phyloP scores from a whole-genome alignment of 2,888 invertebrate species.

The Troglohyphantes excavatus region DNA sequence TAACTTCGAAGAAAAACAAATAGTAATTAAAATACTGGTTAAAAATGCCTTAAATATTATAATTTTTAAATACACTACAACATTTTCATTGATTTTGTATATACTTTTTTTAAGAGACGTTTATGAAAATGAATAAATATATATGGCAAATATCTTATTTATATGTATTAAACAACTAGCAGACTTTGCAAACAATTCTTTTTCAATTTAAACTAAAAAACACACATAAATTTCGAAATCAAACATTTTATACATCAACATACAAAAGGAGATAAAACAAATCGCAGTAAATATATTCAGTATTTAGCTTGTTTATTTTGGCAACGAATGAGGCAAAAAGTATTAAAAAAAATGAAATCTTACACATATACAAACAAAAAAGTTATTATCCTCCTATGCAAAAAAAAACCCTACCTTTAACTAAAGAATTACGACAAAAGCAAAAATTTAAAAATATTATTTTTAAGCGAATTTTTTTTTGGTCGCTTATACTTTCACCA shows the following conservation, averaged over 20 bases:
- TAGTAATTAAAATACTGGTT: no score
- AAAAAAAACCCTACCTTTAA: slow-evolving; percentile 15
- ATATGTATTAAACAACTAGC: no score
- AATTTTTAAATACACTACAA: no score
- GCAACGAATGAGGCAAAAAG: background rate
- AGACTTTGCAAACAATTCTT: no score
- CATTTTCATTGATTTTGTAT: no score
- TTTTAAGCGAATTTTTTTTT: slow-evolving; percentile 25
- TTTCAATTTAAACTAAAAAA: no score
- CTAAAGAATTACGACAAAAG: slow-evolving; percentile 44
- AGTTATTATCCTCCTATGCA: slow-evolving; percentile 15
- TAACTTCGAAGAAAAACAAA: no score
- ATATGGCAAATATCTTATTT: no score
- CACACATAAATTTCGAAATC: no score
- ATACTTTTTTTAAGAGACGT: no score
- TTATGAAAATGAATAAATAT: no score
- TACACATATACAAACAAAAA: slow-evolving; percentile 46
- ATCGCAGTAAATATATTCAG: slow-evolving; percentile 48
- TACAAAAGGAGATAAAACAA: background rate
- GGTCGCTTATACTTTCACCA: background rate
- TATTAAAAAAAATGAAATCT: slow-evolving; percentile 7
- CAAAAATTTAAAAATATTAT: slow-evolving; percentile 59
- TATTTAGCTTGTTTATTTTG: slow-evolving; percentile 55
- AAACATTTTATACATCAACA: background rate
- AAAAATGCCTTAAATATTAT: no score